Evolutionary conservation across 2,797 vertebrate species (phyloP), one percentile per base, ranked within the genome.

Genomic region (Kryptolebias ocellatus): DNA sequence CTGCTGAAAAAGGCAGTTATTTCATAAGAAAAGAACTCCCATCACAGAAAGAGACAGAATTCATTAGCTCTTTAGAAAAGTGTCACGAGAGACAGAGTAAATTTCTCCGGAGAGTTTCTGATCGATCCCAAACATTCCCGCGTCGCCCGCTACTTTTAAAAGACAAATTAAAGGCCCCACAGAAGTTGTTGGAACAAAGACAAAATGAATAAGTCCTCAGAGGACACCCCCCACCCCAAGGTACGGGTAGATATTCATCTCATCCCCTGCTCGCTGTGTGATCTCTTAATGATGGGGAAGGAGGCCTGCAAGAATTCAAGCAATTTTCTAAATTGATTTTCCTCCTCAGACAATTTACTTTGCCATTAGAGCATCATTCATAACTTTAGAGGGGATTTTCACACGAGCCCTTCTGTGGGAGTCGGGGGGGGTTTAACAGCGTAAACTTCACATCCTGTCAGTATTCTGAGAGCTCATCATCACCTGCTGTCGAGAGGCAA

Each of bases 281-380:
- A 90, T 91, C 87, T 89, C 83, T 83, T 92, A 92, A 91, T 89
- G 89, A 90, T 89, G 81, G 83, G 83, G 76, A 89, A 91, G 88
- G 77, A 74, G 83, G 81, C 79, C 87, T 78, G 81, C 77, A 90
- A 89, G 88, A 92, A 91, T 92, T 91, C 78, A 78, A 89, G 88
- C 87, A 91, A 92, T 93, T 93, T 92, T 91, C 88, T 77, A 89
- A 92, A 93, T 92, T 78, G 87, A 93, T 94, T 91, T 92, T 90
- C 84, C 77, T 88, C 88, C 84, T 83, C 76, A 70, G 87, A 91
- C 83, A 55, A 93, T 92, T 93, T 89, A 79, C 86, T 89, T 86
- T 78, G 69, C 82, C 74, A 78, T 91, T 84, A 83, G 70, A 74
- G 75, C 45, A 37, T 80, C 85, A 87, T 87, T 90, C 86, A 88